Percentiles rank a stretch among this genome's conserved stretches.
These are phyloP conservation scores for Montipora efflorescens DNA, from an alignment of 64 coral and sea anemone species.

Conservation along the genomic window DNA sequence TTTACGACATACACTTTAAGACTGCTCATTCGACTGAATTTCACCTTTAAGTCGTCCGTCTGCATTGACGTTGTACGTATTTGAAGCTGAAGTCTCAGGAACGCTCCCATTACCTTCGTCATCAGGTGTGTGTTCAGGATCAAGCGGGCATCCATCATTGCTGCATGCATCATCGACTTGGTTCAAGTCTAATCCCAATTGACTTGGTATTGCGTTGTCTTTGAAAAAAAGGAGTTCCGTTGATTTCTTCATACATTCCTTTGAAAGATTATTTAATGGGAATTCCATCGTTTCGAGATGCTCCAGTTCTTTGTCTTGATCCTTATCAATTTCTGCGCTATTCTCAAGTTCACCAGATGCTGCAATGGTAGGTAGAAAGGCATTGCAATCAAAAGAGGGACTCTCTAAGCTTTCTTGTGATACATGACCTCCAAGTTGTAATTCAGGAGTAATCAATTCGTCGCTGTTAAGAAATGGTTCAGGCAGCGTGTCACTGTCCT, in stretches of 20 bases:
- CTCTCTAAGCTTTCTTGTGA: neutral
- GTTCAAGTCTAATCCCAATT: neutral
- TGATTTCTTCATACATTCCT: neutral
- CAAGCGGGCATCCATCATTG: neutral
- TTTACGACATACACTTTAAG: too few relatives aligned
- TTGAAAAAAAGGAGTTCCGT: constrained; percentile 8
- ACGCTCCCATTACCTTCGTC: neutral
- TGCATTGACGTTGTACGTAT: neutral
- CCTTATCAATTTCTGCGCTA: neutral
- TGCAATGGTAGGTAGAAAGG: neutral
- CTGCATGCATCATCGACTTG: neutral
- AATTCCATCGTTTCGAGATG: constrained; percentile 17
- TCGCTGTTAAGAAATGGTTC: neutral
- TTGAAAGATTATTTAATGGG: constrained; percentile 36
- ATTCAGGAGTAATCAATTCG: neutral
- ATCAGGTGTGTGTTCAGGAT: neutral
- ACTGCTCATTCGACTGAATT: neutral
- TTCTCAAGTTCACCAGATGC: neutral
- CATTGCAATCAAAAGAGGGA: neutral
- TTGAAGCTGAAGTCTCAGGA: neutral
- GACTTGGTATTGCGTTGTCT: neutral
- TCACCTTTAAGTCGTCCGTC: constrained; percentile 12
- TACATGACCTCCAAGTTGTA: neutral
- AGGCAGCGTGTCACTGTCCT: neutral
- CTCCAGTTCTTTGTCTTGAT: neutral